phyloP scores from a whole-genome alignment of 2,888 invertebrate genomes.

The Aporophyla nigra region DNA sequence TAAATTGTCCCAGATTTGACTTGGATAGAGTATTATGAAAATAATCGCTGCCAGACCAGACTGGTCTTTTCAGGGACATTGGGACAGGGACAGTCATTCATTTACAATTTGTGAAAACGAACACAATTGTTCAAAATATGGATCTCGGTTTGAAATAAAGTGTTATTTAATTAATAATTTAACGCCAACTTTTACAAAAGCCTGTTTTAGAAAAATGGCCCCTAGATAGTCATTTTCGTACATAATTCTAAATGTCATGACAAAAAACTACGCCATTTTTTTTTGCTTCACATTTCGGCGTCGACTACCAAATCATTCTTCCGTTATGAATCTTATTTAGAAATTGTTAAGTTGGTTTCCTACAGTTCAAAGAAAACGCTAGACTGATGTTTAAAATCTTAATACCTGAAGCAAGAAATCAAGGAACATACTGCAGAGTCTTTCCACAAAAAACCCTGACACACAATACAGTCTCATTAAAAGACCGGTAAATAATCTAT shows the following conservation, averaged over 20 bases:
- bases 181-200: conserved; percentile 5
- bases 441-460: not conserved
- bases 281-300: too few species aligned
- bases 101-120: too few species aligned
- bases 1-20: conserved; percentile 22
- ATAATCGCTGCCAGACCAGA: too few species aligned
- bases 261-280: not conserved
- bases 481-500: not conserved
- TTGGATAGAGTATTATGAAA: not conserved
- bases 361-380: not conserved
- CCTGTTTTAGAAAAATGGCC: not conserved
- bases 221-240: not conserved
- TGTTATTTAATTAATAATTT: too few species aligned
- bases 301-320: not conserved
- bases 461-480: not conserved
- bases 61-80: too few species aligned
- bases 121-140: too few species aligned
- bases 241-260: not conserved
- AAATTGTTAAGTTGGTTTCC: not conserved
- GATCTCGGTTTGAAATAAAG: too few species aligned
- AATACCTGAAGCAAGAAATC: too few species aligned
- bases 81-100: too few species aligned
- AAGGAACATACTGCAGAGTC: too few species aligned
- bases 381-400: not conserved
- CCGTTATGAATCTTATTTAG: not conserved